phyloP scores from a whole-genome alignment of 1,140 invertebrate genomes.

The Archivesica marissinica region DNA sequence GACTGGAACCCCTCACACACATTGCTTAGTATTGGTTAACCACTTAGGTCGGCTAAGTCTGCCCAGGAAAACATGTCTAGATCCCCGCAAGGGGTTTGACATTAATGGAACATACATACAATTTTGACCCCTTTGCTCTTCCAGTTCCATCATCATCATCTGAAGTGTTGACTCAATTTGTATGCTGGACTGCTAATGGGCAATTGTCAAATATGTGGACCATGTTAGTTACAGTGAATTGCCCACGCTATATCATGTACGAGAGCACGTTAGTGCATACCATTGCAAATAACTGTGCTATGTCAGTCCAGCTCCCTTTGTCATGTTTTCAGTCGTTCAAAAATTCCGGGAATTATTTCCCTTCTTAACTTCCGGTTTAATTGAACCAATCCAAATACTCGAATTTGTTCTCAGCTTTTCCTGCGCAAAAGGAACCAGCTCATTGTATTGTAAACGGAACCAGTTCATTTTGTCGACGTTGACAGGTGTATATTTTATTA shows the following conservation, averaged over 20 bases:
- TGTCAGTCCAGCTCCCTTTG: not conserved
- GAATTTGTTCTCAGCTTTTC: not conserved
- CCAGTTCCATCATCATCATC: not conserved
- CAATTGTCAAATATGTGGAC: not conserved
- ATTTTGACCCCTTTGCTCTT: too few species aligned
- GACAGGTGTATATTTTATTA: not conserved
- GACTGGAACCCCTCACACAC: too few species aligned
- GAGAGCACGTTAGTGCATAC: too few species aligned
- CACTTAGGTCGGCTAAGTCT: too few species aligned
- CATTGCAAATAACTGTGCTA: not conserved
- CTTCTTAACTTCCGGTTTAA: not conserved
- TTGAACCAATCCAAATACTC: not conserved
- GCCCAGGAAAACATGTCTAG: too few species aligned
- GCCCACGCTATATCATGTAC: too few species aligned
- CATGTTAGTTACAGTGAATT: too few species aligned
- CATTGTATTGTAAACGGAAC: too few species aligned
- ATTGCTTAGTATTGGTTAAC: too few species aligned
- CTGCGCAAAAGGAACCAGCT: not conserved
- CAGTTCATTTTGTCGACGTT: not conserved
- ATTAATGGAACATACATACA: too few species aligned
- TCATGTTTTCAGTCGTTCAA: conserved; percentile 32
- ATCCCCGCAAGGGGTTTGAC: too few species aligned
- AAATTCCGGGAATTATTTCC: conserved; percentile 38
- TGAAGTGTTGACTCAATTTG: not conserved
- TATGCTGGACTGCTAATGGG: too few species aligned